Evolutionary conservation across 2,888 invertebrate genomes (phyloP).

Genomic region (Chaetogeoica ovagalla): DNA sequence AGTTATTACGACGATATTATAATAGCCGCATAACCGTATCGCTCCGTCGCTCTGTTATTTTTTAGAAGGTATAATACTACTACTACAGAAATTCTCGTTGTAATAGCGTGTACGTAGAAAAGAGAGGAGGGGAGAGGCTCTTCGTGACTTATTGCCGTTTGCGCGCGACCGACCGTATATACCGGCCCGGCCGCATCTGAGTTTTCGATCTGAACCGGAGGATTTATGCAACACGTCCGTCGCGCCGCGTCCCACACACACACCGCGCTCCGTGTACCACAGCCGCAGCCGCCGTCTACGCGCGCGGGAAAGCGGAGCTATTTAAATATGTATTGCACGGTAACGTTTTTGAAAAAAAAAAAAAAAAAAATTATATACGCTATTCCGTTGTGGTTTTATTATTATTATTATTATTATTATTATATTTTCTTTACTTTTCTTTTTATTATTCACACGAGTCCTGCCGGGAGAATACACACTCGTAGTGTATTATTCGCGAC

Average conservation of each 20-base stretch:
- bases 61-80: constrained; percentile 19
- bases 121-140: no score
- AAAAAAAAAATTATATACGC: neutral
- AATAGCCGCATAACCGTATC: neutral
- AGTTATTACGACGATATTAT: constrained; percentile 25
- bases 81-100: no score
- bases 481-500: no score
- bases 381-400: constrained; percentile 17
- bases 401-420: constrained; percentile 25
- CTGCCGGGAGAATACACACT: no score
- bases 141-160: constrained; percentile 34
- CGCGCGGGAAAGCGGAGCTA: neutral
- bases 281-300: neutral
- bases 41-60: constrained; percentile 1
- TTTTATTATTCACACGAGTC: neutral
- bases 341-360: neutral
- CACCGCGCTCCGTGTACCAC: no score
- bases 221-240: constrained; percentile 32
- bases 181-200: neutral
- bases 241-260: constrained; percentile 10
- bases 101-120: no score
- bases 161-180: neutral
- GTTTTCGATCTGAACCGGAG: constrained; percentile 21
- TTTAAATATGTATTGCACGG: neutral
- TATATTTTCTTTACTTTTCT: neutral